phyloP scores from a whole-genome alignment of 2,797 vertebrate genomes.

The Spondyliosoma cantharus region DNA sequence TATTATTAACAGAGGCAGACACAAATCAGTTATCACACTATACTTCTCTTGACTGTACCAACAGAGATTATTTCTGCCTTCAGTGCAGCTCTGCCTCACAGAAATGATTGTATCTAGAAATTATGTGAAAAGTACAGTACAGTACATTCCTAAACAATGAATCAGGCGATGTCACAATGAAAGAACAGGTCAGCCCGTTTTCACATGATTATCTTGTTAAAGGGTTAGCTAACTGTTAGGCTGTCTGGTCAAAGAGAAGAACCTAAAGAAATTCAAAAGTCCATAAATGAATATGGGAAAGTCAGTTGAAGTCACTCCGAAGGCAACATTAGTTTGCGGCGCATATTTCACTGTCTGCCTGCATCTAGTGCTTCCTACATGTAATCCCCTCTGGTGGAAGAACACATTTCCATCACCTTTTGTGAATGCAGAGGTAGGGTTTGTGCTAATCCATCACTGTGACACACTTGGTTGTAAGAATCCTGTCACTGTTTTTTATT shows the following conservation, averaged over 20 bases:
- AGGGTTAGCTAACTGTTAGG: neutral
- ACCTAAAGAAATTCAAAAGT: neutral
- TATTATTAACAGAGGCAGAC: neutral
- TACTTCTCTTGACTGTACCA: conserved; percentile 4
- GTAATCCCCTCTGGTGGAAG: conserved; percentile 10
- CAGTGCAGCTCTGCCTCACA: conserved; percentile 35
- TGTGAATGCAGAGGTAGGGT: neutral
- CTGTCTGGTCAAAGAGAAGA: conserved; percentile 4
- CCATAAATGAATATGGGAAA: neutral
- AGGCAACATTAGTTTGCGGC: neutral
- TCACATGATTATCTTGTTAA: conserved; percentile 5
- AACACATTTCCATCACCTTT: conserved; percentile 18
- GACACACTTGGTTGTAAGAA: conserved; percentile 27
- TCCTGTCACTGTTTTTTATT: conserved; percentile 28
- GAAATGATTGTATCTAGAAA: conserved; percentile 35
- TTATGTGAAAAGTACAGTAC: conserved; percentile 13
- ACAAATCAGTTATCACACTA: neutral
- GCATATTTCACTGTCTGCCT: conserved; percentile 16
- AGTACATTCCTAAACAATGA: neutral
- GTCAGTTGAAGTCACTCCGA: conserved; percentile 6
- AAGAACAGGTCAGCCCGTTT: neutral
- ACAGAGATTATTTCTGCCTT: conserved; percentile 19
- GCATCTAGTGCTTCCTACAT: neutral
- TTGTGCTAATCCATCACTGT: conserved; percentile 43
- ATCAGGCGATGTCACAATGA: neutral